phyloP scores from a whole-genome alignment of 1,140 invertebrate genomes.

The Lepeophtheirus salmonis region DNA sequence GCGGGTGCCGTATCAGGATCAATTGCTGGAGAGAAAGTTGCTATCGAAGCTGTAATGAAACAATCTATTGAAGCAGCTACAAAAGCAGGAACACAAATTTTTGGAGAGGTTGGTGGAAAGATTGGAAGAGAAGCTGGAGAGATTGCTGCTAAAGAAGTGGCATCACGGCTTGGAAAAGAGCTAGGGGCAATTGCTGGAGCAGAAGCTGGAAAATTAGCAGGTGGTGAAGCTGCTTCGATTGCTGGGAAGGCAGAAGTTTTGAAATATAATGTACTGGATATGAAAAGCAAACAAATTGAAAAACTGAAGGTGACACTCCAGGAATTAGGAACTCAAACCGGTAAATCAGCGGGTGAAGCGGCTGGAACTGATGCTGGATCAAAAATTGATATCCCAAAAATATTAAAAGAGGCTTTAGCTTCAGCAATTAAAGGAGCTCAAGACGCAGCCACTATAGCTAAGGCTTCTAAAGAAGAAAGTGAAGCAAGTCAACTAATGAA shows the following conservation, averaged over 20 bases:
- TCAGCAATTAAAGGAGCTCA: conserved; percentile 11
- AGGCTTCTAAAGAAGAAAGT: conserved; percentile 13
- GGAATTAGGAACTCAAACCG: conserved; percentile 3
- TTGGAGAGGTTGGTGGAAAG: conserved; percentile 16
- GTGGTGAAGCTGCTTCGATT: background rate
- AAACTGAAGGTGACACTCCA: conserved; percentile 1
- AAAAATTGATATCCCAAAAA: conserved; percentile 14
- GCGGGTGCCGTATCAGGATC: conserved; percentile 7
- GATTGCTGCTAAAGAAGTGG: conserved; percentile 15
- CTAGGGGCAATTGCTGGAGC: conserved; percentile 11
- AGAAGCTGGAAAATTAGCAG: conserved; percentile 10
- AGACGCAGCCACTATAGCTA: conserved; percentile 8
- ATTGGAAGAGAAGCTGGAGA: conserved; percentile 12
- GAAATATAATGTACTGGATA: conserved; percentile 12
- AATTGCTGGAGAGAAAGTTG: conserved; percentile 16
- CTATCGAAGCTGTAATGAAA: conserved; percentile 10
- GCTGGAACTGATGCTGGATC: conserved; percentile 16
- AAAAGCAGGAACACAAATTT: conserved; percentile 2
- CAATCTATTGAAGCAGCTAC: conserved; percentile 6
- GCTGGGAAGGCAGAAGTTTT: conserved; percentile 11
- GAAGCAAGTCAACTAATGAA: background rate
- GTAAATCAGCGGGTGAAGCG: conserved; percentile 3
- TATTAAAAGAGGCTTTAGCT: conserved; percentile 5
- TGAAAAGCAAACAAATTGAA: conserved; percentile 13
- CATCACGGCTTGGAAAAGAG: background rate